phyloP scores from a whole-genome alignment of 2,888 invertebrate genomes.

The Nemoura dubitans region DNA sequence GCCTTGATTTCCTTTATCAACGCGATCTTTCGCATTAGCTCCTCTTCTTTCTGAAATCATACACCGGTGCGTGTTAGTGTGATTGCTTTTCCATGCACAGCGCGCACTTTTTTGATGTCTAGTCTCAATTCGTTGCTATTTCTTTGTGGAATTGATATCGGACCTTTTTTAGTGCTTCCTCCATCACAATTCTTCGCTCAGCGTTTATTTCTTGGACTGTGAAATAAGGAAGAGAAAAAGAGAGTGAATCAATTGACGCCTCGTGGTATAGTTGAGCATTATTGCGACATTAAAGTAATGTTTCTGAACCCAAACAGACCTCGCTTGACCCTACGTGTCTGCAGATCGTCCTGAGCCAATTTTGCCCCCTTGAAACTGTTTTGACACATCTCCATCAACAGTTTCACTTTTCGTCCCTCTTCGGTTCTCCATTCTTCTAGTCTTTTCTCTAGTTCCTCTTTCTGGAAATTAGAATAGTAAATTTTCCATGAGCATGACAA shows the following conservation, averaged over 20 bases:
- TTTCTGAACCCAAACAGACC: constrained; percentile 57
- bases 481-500: background rate
- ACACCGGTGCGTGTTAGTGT: background rate
- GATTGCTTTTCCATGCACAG: too few species aligned
- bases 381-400: constrained; percentile 62
- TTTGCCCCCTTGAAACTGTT: constrained; percentile 63
- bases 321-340: constrained; percentile 55
- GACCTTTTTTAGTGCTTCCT: constrained; percentile 20
- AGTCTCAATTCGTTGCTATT: too few species aligned
- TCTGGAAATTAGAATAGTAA: constrained; percentile 23
- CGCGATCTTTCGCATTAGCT: constrained; percentile 58
- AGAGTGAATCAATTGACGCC: background rate
- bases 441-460: constrained; percentile 38
- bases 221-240: background rate
- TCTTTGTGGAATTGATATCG: background rate
- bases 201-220: constrained; percentile 57
- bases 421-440: constrained; percentile 34
- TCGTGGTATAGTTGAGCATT: background rate
- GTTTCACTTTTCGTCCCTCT: constrained; percentile 56
- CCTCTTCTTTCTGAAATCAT: constrained; percentile 55
- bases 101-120: background rate
- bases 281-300: background rate
- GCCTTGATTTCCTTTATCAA: constrained; percentile 60
- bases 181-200: constrained; percentile 49
- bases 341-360: constrained; percentile 60